Percentiles rank a stretch among this genome's conserved stretches.
phyloP scores from a whole-genome alignment of 1,140 invertebrate genomes.

The Ladona fulva region DNA sequence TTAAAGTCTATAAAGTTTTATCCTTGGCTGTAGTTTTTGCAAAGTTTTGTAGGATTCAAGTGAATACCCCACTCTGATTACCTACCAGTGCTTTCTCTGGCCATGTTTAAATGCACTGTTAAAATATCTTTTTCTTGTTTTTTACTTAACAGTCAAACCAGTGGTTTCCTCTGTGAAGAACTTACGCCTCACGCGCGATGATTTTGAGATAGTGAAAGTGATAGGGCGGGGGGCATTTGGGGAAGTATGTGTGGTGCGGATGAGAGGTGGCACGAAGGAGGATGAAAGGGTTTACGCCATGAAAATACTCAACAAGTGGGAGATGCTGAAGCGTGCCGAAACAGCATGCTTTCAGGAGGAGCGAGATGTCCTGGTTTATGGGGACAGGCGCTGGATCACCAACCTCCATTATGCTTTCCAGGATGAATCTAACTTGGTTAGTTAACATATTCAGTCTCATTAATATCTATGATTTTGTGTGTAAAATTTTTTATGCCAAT shows the following conservation, averaged over 20 bases:
- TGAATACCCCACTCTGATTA: no score
- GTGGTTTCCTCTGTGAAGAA: conserved; percentile 80
- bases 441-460: conserved; percentile 24
- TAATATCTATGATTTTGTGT: conserved; percentile 25
- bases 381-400: conserved; percentile 95
- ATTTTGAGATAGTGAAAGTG: conserved; percentile 98
- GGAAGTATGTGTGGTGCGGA: conserved; percentile 93
- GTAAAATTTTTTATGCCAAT: neutral
- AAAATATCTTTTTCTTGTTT: conserved; percentile 22
- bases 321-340: conserved; percentile 97
- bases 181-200: conserved; percentile 81
- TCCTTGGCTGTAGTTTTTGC: no score
- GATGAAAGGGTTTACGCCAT: conserved; percentile 81
- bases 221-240: conserved; percentile 98
- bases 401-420: conserved; percentile 99
- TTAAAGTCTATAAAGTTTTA: no score
- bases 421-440: conserved; percentile 92
- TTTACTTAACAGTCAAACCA: conserved; percentile 69
- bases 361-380: conserved; percentile 93
- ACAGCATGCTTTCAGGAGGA: conserved; percentile 92
- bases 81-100: no score
- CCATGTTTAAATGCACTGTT: no score
- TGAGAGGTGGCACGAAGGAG: conserved; percentile 68
- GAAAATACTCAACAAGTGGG: conserved; percentile 99
- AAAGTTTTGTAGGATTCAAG: no score